Conservation (phyloP, 2,888 invertebrate genomes). For the Aphidoletes aphidimyza region DNA sequence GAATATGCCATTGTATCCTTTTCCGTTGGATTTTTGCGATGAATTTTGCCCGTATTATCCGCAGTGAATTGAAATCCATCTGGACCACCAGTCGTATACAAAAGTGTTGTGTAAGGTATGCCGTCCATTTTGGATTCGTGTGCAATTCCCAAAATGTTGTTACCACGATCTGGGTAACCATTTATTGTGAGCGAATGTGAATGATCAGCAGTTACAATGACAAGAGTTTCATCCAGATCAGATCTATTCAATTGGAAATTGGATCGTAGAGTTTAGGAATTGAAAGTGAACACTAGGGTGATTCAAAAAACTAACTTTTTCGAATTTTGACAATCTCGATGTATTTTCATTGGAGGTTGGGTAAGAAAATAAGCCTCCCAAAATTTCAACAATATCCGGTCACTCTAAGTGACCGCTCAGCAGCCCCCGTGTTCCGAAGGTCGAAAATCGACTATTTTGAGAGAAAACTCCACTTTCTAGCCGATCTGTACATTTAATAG, state of each 20-base stretch:
- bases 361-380: too few relatives aligned
- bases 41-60: constrained; percentile 63
- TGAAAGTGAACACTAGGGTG: too few relatives aligned
- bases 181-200: constrained; percentile 82
- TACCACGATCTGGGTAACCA: constrained; percentile 78
- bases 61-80: constrained; percentile 71
- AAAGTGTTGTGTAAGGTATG: constrained; percentile 79
- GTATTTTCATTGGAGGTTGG: too few relatives aligned
- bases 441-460: too few relatives aligned
- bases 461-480: too few relatives aligned
- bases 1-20: constrained; percentile 73
- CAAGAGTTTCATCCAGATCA: constrained; percentile 74
- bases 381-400: too few relatives aligned
- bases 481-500: too few relatives aligned
- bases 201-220: constrained; percentile 88
- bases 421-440: too few relatives aligned
- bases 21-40: constrained; percentile 72
- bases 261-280: too few relatives aligned
- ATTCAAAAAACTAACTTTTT: too few relatives aligned
- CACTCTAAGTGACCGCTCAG: too few relatives aligned
- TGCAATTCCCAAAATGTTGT: constrained; percentile 77
- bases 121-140: constrained; percentile 72
- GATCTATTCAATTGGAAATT: constrained; percentile 58
- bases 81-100: constrained; percentile 81
- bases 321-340: too few relatives aligned